Evolutionary conservation across 2,797 vertebrate genomes (phyloP), one percentile per base, ranked within the genome.

Genomic region (Silurus lanzhouensis): DNA sequence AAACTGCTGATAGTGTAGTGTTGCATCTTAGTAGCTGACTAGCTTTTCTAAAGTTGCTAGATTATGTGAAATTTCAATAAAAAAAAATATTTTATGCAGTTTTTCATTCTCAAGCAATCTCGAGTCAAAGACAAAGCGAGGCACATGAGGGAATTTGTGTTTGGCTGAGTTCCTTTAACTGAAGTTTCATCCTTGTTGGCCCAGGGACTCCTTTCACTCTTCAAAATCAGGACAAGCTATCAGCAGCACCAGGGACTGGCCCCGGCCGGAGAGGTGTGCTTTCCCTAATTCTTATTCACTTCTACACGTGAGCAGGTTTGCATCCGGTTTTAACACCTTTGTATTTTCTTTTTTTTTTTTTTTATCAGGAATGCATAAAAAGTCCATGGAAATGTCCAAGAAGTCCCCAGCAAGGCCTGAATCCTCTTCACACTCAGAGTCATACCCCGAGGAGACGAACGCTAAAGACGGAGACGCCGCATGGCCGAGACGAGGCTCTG

Each of bases 301-400:
- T 64, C 25, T 48, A 48, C 78, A 25, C 7, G 1, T 48, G 3
- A 64, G 44, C 61, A 48, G 61, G 0, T 80, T 52, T 27, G 44
- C 1, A 1, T 64, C 78, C 52, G 44, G 14, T 66, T 66, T 72
- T 84, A 61, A 67, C 64, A 1, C 38, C 31, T 12, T 44, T 44
- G 5, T 22, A 4, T 67, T 63, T 64, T 19, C n/a, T 19, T 61
- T 60, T 61, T 27, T 19, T 61, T 60, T 61, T 27, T 9, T 72
- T 66, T 83, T 83, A 89, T 46, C 90, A 99, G 98, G 97, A 80
- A 98, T 99, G 97, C 97, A 98, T 93, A 98, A 97, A 90, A 99
- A 98, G 90, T 98, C 98, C 71, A 83, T 96, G 81, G 97, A 96
- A 87, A 93, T 96, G 85, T 88, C 92, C 83, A 96, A 94, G 85